A percentile compares a stretch with the other conserved stretches of the same genome.
These are phyloP conservation scores for Thumatha senex DNA, from an alignment of 2,888 invertebrate species.

Conservation along the genomic window DNA sequence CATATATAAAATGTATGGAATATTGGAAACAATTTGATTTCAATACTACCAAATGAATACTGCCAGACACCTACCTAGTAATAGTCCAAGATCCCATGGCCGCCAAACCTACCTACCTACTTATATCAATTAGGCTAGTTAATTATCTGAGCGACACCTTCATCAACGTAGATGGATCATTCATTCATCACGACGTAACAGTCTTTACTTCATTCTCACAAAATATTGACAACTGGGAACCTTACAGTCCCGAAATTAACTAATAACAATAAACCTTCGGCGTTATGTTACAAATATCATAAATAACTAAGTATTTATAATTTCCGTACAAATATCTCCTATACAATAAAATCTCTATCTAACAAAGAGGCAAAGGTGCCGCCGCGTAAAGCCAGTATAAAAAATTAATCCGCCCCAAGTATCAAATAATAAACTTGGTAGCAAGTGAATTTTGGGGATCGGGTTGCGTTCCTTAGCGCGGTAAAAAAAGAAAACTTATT, in stretches of 20 bases:
- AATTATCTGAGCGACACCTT: too few species aligned
- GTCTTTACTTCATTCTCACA: too few species aligned
- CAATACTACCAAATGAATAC: too few species aligned
- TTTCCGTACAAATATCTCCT: slow-evolving; percentile 59
- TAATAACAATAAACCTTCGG: slow-evolving; percentile 2
- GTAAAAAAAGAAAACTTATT: slow-evolving; percentile 57
- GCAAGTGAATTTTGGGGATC: slow-evolving; percentile 81
- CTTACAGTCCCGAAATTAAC: neutral
- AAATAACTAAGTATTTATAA: slow-evolving; percentile 54
- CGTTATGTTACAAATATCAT: slow-evolving; percentile 25
- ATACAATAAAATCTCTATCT: slow-evolving; percentile 55
- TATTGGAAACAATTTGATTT: too few species aligned
- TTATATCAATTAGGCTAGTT: too few species aligned
- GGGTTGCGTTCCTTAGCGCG: slow-evolving; percentile 65
- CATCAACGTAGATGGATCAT: too few species aligned
- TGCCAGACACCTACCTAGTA: too few species aligned
- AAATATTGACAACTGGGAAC: too few species aligned
- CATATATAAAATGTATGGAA: too few species aligned
- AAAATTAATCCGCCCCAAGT: slow-evolving; percentile 70
- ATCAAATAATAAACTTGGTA: slow-evolving; percentile 83
- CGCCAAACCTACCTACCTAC: too few species aligned
- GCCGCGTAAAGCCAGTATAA: slow-evolving; percentile 60
- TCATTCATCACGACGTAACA: too few species aligned
- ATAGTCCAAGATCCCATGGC: too few species aligned
- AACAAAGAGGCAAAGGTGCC: slow-evolving; percentile 72